Base-by-base conservation (phyloP, 1,140 invertebrate genomes). In the Patella vulgata region DNA sequence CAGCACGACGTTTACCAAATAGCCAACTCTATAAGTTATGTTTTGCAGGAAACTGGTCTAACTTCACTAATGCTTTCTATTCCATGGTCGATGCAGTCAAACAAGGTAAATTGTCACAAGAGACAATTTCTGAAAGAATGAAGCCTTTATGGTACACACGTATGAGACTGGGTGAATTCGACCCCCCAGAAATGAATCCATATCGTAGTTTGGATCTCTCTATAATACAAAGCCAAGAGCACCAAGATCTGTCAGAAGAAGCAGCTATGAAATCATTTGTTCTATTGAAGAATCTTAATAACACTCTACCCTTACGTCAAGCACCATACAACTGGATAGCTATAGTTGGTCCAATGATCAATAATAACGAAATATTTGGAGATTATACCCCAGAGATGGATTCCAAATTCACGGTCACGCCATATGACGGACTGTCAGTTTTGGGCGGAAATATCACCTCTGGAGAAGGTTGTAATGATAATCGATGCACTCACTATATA, bases 281-380 rank as follows among this genome's bases (percentile, higher is more conserved):
- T 21, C 57, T 82, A 33, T 59, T 82, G 44, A 82, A 82, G 59
- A 82, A 81, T 61, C 44, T 28, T 8, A 14, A 36, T 14, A 36
- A 36, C 33, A 36, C 33, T 36, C 33, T 36, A 36, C 33, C 33
- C 5, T 36, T 36, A 36, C 33, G 6, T 36, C 5, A 36, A 5
- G 14, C 33, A 36, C 33, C 6, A 5, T 36, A 8, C 33, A 5
- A 36, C 44, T 46, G 9, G 36, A 30, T 55, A 33, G 50, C 79
- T 76, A 67, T 84, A 27, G 57, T 84, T 12, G 82, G 82, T 8
- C 82, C 82, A 42, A 77, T 84, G 71, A 77, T 81, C 42, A 67
- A 84, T 36, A 82, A 82, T 60, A 51, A 66, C 12, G 53, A 53
- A 6, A 59, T 80, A 23, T 79, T 79, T 69, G 82, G 82, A 14